Evolutionary conservation across 2,113 vertebrate genomes (phyloP).

Genomic region (Piprites chloris): DNA sequence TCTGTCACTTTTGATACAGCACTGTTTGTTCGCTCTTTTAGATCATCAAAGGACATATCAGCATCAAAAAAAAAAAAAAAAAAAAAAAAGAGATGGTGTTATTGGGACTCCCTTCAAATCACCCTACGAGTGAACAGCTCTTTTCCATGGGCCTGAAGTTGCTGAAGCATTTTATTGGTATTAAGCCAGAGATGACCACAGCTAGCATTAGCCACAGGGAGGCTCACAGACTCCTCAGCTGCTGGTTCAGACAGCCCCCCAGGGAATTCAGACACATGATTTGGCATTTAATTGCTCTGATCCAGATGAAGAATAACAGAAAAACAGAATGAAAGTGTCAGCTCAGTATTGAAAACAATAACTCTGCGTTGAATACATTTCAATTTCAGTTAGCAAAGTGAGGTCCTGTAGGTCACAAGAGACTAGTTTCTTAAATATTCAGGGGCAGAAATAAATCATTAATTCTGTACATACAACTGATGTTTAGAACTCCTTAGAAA

Average conservation of each 20-base stretch:
- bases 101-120: background rate
- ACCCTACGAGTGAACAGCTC: background rate
- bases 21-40: background rate
- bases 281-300: background rate
- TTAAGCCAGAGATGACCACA: background rate
- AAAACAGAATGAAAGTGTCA: background rate
- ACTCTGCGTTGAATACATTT: background rate
- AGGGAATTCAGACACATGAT: background rate
- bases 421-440: background rate
- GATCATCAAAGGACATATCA: background rate
- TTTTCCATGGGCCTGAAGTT: background rate
- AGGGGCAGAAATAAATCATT: background rate
- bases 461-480: background rate
- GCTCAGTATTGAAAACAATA: background rate
- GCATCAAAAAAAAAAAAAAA: fast-evolving
- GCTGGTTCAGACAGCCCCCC: background rate
- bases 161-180: background rate
- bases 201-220: background rate
- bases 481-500: background rate
- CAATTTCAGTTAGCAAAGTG: background rate
- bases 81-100: background rate
- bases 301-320: background rate
- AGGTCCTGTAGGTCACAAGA: background rate
- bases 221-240: background rate
- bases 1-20: background rate